Evolutionary conservation across 2,797 vertebrate genomes (phyloP).

Genomic region (Apogon talboti): DNA sequence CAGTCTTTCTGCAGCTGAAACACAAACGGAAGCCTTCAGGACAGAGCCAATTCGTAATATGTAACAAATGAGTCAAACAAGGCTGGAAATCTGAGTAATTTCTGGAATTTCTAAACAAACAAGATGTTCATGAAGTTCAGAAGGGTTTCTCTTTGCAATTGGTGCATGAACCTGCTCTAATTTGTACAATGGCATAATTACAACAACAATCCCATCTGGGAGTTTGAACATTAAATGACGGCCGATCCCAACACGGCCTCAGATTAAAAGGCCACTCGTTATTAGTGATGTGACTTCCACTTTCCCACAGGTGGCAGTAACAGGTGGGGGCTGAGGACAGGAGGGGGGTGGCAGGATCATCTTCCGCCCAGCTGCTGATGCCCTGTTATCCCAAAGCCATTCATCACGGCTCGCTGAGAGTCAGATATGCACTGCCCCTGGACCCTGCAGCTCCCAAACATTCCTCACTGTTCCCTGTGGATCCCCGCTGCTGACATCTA

Average conservation of each 20-base stretch:
- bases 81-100: too few species aligned
- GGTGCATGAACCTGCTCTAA: too few species aligned
- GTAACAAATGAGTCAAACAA: too few species aligned
- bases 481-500: slow-evolving; percentile 52
- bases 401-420: slow-evolving; percentile 77
- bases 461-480: slow-evolving; percentile 65
- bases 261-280: slow-evolving; percentile 6
- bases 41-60: too few species aligned
- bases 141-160: too few species aligned
- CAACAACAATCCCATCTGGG: neutral
- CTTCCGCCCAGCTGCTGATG: slow-evolving; percentile 79
- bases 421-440: slow-evolving; percentile 60
- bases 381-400: slow-evolving; percentile 71
- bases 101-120: too few species aligned
- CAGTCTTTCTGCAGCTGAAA: too few species aligned
- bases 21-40: too few species aligned
- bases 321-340: slow-evolving; percentile 53
- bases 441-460: slow-evolving; percentile 44
- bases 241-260: neutral
- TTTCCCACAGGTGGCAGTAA: slow-evolving; percentile 67
- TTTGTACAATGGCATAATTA: too few species aligned
- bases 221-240: neutral
- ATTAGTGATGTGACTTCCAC: slow-evolving; percentile 29
- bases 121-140: too few species aligned
- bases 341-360: slow-evolving; percentile 54